Base-by-base conservation (phyloP, 2,888 invertebrate genomes). In the Plagiodera versicolora region DNA sequence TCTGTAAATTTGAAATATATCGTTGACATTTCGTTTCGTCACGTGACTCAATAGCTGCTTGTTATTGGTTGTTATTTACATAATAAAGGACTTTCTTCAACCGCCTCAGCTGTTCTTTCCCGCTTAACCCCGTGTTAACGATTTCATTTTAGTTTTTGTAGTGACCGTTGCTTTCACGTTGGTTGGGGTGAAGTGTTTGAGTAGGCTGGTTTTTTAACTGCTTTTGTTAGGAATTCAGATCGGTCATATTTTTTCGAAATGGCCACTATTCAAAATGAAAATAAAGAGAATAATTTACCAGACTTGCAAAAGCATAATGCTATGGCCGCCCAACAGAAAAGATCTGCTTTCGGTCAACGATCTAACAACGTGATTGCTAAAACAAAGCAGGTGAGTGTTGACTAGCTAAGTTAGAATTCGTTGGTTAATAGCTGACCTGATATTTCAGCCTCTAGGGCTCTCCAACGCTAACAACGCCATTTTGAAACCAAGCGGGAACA, bases 201-300 rank as follows among this genome's bases (percentile, higher is more conserved):
- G 24, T 24, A 24, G 6, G 16, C 39, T 28, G 19, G 4, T 45
- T 47, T 45, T 19, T 4, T 39, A 9, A 17, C 17, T 6, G 10
- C 16, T 11, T 48, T 16, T 17, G 16, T n/a, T 11, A 53, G 24
- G 45, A 18, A 44, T 30, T 53, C 30, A 11, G 17, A 19, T 10
- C 19, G 32, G n/a, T 48, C 47, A 17, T 30, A 35, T 35, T 50
- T 52, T 50, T 28, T 35, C 1, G 56, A 58, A 58, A 90, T 91
- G 91, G 89, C 90, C 80, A 84, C 86, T 71, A 88, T 91, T 80
- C 85, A 87, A 81, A 88, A 88, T 80, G 87, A 89, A 80, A 91
- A 91, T 81, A 87, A 89, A 79, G 91, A 91, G 81, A 92, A 92
- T 80, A 81, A 82, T 63, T 82, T 86, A 70, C 77, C 82, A 5